Conservation (phyloP, 2,797 vertebrate genomes). For the Gouania willdenowi region DNA sequence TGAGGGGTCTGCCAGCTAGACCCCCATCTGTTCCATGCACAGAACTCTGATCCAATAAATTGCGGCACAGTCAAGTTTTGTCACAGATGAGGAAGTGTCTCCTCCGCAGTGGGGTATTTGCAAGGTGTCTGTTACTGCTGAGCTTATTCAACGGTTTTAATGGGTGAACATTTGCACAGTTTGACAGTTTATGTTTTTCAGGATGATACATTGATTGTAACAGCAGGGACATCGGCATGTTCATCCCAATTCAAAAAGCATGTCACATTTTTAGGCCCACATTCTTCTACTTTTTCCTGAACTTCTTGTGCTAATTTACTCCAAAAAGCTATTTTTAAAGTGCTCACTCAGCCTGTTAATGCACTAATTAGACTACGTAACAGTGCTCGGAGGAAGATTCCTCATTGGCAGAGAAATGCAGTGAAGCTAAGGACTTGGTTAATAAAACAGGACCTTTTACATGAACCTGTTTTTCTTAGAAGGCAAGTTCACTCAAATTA, state of each 20-base stretch:
- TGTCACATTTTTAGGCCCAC: slow-evolving; percentile 1
- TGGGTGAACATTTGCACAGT: slow-evolving; percentile 10
- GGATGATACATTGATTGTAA: slow-evolving; percentile 4
- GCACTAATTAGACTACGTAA: slow-evolving; percentile 49
- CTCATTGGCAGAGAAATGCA: slow-evolving; percentile 23
- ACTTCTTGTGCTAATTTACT: slow-evolving; percentile 16
- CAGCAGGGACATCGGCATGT: neutral
- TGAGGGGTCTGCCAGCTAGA: slow-evolving; percentile 71
- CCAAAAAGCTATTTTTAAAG: slow-evolving; percentile 45
- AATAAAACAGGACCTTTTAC: slow-evolving; percentile 12
- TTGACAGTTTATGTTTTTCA: neutral
- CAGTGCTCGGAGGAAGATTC: slow-evolving; percentile 32
- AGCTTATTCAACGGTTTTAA: slow-evolving; percentile 17
- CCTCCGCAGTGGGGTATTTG: slow-evolving; percentile 14
- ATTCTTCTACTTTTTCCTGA: slow-evolving; percentile 19
- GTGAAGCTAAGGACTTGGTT: slow-evolving; percentile 22
- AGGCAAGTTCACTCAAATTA: neutral
- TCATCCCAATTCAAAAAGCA: slow-evolving; percentile 1
- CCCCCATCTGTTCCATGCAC: slow-evolving; percentile 74
- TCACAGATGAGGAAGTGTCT: slow-evolving; percentile 49
- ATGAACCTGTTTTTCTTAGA: slow-evolving; percentile 3
- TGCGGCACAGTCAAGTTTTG: slow-evolving; percentile 57
- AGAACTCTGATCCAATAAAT: slow-evolving; percentile 73
- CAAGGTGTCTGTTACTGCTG: slow-evolving; percentile 14
- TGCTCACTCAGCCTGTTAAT: slow-evolving; percentile 28